Percentiles rank a stretch among this genome's conserved stretches.
phyloP scores from a whole-genome alignment of 2,797 vertebrate genomes.

The Zalophus californianus region DNA sequence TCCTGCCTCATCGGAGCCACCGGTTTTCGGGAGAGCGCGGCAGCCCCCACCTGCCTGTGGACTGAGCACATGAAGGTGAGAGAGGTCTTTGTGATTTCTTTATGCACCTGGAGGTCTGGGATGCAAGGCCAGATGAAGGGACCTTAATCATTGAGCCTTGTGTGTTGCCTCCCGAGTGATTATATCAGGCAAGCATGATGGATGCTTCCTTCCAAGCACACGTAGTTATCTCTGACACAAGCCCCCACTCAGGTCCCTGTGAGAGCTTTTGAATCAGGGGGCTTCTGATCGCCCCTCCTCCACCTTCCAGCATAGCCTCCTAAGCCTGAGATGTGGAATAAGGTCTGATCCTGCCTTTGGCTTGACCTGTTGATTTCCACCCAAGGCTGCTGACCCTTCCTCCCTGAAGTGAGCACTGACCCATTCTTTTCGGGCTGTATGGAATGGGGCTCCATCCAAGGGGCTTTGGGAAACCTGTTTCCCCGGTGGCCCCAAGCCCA shows the following conservation, averaged over 20 bases:
- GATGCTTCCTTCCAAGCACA: conserved; percentile 80
- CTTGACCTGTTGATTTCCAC: conserved; percentile 85
- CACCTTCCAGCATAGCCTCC: conserved; percentile 75
- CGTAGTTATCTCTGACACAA: conserved; percentile 77
- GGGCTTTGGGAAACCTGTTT: conserved; percentile 73
- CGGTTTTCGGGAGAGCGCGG: conserved; percentile 84
- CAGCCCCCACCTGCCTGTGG: conserved; percentile 86
- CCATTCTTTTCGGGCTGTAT: conserved; percentile 54
- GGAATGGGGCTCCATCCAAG: conserved; percentile 61
- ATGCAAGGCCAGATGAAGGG: conserved; percentile 77
- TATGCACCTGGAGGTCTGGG: conserved; percentile 79
- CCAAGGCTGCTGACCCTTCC: conserved; percentile 82
- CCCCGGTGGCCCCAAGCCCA: conserved; percentile 65
- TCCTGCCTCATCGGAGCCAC: conserved; percentile 85
- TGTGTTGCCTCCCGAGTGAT: conserved; percentile 65
- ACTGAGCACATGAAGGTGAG: conserved; percentile 89
- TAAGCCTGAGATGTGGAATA: conserved; percentile 77
- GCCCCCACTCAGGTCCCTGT: conserved; percentile 74
- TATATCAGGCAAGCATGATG: conserved; percentile 80
- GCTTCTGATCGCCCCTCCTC: background rate
- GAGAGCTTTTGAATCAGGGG: conserved; percentile 67
- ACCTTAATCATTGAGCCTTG: conserved; percentile 68
- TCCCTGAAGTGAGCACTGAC: conserved; percentile 67
- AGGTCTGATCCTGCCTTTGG: conserved; percentile 81
- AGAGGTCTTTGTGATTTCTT: conserved; percentile 87